Evolutionary conservation across 64 coral and sea anemone genomes (phyloP), one percentile per base, ranked within the genome.

Genomic region (Catalaphyllia jardinei): DNA sequence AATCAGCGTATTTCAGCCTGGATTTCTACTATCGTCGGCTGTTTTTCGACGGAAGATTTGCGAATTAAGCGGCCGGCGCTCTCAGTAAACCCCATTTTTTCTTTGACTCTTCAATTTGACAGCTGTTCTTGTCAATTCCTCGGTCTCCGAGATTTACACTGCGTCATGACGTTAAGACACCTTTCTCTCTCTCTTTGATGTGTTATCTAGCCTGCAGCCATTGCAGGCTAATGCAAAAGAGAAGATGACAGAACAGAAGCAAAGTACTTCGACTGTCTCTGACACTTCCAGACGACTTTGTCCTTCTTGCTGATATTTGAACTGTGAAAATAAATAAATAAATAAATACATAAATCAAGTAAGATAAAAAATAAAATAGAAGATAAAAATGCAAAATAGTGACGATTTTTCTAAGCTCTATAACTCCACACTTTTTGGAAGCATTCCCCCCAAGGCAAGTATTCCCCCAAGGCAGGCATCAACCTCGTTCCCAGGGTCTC

Each of bases 191-290:
- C 20, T 24, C 10, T 25, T 2, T 15, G 42, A 46, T 46, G 1
- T 71, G 81, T 50, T 85, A 85, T 85, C 81, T 85, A 22, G 35
- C 63, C 31, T 71, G 33, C 10, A 85, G 50, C 62, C 81, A 85
- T 16, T 51, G 81, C 8, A 39, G 39, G 35, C 35, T 28, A 0
- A 51, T 24, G n/a, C 52, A 39, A 33, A 85, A 28, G 8, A 85
- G 22, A 1, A 71, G 10, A 10, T 71, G 11, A 18, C 20, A 71
- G 8, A 62, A 14, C 13, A 85, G 19, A 71, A 85, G 38, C 12
- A 85, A 85, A 50, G 33, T 42, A 25, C 39, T 29, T 16, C n/a
- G 38, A 51, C n/a, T 52, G 50, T 39, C 62, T 14, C 0, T 12
- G 35, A 69, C n/a, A 71, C 30, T 42, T 71, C 81, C 81, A 7